Percentiles rank a stretch among this genome's conserved stretches.
Conservation (phyloP, 1,140 invertebrate genomes). For the Meloidogyne floridensis region DNA sequence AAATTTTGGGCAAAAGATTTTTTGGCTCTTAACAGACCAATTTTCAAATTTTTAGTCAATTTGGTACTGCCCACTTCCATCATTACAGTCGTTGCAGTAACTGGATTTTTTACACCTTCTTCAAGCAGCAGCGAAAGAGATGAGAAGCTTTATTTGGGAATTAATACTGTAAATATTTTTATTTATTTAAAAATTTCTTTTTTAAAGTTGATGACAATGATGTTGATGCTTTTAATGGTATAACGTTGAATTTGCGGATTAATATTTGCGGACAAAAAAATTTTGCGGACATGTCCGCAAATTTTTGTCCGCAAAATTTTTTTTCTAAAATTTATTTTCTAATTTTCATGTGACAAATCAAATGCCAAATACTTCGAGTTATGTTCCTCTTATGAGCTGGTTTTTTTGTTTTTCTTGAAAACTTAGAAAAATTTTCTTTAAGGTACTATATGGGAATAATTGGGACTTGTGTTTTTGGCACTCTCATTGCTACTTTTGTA, state of each 20-base stretch:
- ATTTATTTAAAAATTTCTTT: conserved; percentile 15
- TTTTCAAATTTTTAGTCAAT: conserved; percentile 9
- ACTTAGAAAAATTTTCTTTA: not conserved
- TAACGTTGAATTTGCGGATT: conserved; percentile 18
- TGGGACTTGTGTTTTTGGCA: conserved; percentile 63
- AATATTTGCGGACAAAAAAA: too few relatives aligned
- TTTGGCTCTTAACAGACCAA: too few relatives aligned
- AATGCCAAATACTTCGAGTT: conserved; percentile 63
- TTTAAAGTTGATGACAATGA: conserved; percentile 57
- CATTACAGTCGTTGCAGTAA: conserved; percentile 59
- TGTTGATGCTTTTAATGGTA: conserved; percentile 64
- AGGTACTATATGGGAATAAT: conserved; percentile 63
- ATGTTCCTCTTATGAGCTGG: conserved; percentile 62
- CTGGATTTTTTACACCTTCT: conserved; percentile 65
- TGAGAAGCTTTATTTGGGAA: conserved; percentile 64
- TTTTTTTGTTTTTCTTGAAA: not conserved
- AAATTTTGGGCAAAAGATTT: too few relatives aligned
- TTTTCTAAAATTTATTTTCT: not conserved
- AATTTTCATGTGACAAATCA: conserved; percentile 38
- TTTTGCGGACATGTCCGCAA: too few relatives aligned
- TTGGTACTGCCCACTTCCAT: not conserved
- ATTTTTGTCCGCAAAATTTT: too few relatives aligned
- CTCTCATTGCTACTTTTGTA: conserved; percentile 57
- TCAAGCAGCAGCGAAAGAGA: conserved; percentile 59
- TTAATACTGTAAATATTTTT: conserved; percentile 49